These are phyloP conservation scores for Ophion obscuratus DNA, from an alignment of 2,888 invertebrate species.

Conservation along the genomic window DNA sequence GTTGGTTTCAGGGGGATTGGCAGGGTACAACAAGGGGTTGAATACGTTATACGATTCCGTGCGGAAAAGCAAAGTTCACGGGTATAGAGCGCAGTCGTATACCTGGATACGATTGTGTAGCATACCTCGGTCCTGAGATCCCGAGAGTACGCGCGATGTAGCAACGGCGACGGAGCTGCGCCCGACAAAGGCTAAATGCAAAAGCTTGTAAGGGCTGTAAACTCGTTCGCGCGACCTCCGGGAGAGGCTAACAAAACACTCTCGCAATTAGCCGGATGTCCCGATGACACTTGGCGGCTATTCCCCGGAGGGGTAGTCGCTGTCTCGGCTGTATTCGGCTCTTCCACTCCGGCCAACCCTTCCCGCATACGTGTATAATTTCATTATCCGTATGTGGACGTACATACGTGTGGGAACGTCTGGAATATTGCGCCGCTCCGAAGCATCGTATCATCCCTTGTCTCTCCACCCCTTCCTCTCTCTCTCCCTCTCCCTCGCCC, in stretches of 20 bases:
- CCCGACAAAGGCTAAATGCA: conserved; percentile 81
- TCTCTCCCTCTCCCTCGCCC: conserved; percentile 28
- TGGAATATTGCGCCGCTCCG: conserved; percentile 46
- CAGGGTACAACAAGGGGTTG: conserved; percentile 54
- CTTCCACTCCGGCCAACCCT: conserved; percentile 36
- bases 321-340: conserved; percentile 48
- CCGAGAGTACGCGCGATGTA: conserved; percentile 47
- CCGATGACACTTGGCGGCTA: conserved; percentile 80
- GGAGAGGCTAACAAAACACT: conserved; percentile 80
- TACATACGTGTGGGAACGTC: conserved; percentile 38
- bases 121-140: conserved; percentile 51
- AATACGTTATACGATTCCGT: conserved; percentile 45
- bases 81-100: conserved; percentile 31
- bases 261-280: conserved; percentile 81
- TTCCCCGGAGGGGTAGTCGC: conserved; percentile 72
- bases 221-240: conserved; percentile 72
- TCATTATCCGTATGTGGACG: conserved; percentile 31
- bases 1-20: conserved; percentile 36
- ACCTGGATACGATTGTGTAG: conserved; percentile 46
- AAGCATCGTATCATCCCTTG: conserved; percentile 44
- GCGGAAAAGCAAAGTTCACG: conserved; percentile 67
- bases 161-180: conserved; percentile 69
- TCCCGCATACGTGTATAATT: conserved; percentile 21
- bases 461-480: conserved; percentile 15
- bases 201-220: conserved; percentile 82